Evolutionary conservation across 2,113 vertebrate species (phyloP).

Genomic region (Pollimyrus isidori): DNA sequence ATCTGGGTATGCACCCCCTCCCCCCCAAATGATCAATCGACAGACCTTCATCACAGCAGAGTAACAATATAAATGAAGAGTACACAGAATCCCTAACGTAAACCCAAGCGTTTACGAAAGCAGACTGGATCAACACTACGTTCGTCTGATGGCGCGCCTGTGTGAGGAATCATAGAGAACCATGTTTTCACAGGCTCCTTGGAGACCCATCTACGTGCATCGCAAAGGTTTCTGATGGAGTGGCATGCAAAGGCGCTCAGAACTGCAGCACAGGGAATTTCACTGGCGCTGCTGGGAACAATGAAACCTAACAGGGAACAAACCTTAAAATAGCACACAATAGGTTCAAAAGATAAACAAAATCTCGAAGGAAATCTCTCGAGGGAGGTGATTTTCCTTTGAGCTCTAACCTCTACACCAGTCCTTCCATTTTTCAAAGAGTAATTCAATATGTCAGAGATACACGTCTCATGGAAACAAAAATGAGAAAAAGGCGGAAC

Average conservation of each 20-base stretch:
- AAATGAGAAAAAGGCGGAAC: conserved; percentile 20
- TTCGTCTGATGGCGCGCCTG: conserved; percentile 4
- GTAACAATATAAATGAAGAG: background rate
- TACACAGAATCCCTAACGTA: conserved; percentile 9
- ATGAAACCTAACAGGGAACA: conserved; percentile 7
- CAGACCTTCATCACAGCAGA: conserved; percentile 36
- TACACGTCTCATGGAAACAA: conserved; percentile 26
- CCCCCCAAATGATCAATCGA: conserved; percentile 17
- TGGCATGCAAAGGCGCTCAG: background rate
- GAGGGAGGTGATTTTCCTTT: conserved; percentile 6
- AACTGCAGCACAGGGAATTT: background rate
- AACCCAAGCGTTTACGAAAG: conserved; percentile 8
- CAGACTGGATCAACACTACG: conserved; percentile 4
- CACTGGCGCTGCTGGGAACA: conserved; percentile 16
- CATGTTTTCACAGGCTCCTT: conserved; percentile 13
- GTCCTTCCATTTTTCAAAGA: conserved; percentile 13
- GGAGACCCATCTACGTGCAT: background rate
- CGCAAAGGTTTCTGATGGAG: background rate
- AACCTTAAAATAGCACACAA: conserved; percentile 41
- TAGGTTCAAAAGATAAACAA: conserved; percentile 26
- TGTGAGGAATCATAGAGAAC: background rate
- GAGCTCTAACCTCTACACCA: background rate
- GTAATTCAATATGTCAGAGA: conserved; percentile 29
- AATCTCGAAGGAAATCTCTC: conserved; percentile 24
- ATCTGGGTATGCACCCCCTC: background rate